A percentile compares a stretch with the other conserved stretches of the same genome.
Conservation (phyloP, 2,888 invertebrate genomes). For the Monochamus alternatus region DNA sequence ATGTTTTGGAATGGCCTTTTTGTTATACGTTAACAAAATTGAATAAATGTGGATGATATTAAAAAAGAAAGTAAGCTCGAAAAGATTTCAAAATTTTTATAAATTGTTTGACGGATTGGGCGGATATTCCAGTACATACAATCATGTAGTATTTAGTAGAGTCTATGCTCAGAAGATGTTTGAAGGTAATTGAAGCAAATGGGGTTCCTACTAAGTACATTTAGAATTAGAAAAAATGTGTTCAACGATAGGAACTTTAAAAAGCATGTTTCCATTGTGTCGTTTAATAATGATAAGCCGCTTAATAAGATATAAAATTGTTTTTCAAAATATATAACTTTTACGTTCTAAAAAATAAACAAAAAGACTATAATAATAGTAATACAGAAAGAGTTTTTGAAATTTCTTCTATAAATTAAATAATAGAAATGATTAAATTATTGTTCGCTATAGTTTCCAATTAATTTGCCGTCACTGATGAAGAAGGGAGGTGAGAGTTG, state of each 20-base stretch:
- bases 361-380: not conserved
- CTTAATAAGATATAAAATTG: conserved; percentile 15
- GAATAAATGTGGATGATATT: not conserved
- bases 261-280: not conserved
- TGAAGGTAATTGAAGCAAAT: conserved; percentile 13
- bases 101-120: not conserved
- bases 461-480: conserved; percentile 12
- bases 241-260: conserved; percentile 2
- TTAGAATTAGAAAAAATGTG: conserved; percentile 13
- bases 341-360: too few species aligned
- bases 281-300: not conserved
- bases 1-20: conserved; percentile 16
- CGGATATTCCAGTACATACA: conserved; percentile 7
- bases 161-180: conserved; percentile 9
- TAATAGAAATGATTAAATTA: too few species aligned
- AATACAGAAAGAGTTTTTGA: not conserved
- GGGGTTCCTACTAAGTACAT: conserved; percentile 16
- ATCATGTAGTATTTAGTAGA: not conserved
- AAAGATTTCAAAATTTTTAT: not conserved
- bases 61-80: not conserved
- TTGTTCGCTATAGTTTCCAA: conserved; percentile 6
- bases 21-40: not conserved
- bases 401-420: conserved; percentile 11
- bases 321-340: not conserved
- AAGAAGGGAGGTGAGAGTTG: too few species aligned